These are phyloP conservation scores for Eudyptes chrysolophus DNA, from an alignment of 2,113 vertebrate genomes.

Conservation along the genomic window DNA sequence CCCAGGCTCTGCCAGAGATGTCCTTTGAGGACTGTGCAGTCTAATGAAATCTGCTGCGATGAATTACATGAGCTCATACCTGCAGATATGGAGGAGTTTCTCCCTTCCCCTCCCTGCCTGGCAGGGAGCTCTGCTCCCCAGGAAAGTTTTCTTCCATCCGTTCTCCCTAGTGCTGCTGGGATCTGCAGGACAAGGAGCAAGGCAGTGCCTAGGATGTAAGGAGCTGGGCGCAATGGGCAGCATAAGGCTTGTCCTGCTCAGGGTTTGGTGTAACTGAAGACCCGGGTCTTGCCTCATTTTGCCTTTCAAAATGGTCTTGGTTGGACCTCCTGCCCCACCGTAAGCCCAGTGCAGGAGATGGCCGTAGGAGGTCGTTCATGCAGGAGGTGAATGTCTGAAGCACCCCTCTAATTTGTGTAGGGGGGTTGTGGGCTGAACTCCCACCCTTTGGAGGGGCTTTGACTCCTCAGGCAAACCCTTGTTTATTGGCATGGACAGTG, in stretches of 20 bases:
- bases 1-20: neutral
- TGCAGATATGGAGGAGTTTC: neutral
- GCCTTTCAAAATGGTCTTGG: neutral
- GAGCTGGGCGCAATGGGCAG: neutral
- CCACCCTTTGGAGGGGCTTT: neutral
- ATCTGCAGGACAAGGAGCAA: rapidly evolving
- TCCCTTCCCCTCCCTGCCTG: neutral
- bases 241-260: neutral
- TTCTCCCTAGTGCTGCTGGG: neutral
- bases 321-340: neutral
- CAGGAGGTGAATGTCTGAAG: neutral
- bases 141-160: neutral
- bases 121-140: neutral
- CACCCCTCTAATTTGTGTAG: neutral
- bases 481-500: neutral
- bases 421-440: neutral
- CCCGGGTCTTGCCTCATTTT: neutral
- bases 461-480: neutral
- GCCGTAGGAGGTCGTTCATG: rapidly evolving
- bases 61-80: neutral
- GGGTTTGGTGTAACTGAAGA: neutral
- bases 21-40: neutral
- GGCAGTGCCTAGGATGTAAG: neutral
- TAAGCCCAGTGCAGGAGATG: neutral
- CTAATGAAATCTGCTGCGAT: neutral